phyloP scores from a whole-genome alignment of 2,888 invertebrate species.

The Venusia cambrica region DNA sequence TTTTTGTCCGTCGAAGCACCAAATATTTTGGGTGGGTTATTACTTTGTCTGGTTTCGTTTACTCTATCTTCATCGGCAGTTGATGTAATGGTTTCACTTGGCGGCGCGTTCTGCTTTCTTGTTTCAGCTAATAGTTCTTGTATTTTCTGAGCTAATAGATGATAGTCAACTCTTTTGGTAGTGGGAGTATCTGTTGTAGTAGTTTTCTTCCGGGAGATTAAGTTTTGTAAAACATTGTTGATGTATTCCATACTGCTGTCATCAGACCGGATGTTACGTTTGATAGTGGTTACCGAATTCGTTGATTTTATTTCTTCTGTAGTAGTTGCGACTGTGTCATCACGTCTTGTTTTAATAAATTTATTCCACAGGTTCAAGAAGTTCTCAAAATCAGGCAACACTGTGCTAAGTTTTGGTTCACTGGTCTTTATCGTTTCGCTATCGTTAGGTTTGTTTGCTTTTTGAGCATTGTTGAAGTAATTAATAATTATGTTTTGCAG shows the following conservation, averaged over 20 bases:
- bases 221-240: slow-evolving; percentile 36
- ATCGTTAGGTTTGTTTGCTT: slow-evolving; percentile 12
- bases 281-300: background rate
- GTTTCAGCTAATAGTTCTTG: slow-evolving; percentile 21
- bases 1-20: background rate
- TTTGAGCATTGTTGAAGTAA: slow-evolving; percentile 22
- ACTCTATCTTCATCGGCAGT: background rate
- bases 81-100: background rate
- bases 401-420: slow-evolving; percentile 1
- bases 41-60: slow-evolving; percentile 1
- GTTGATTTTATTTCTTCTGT: slow-evolving; percentile 4
- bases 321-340: slow-evolving; percentile 7
- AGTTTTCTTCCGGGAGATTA: slow-evolving; percentile 28
- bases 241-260: slow-evolving; percentile 33
- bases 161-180: slow-evolving; percentile 15
- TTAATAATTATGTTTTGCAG: slow-evolving; percentile 11
- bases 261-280: background rate
- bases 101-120: slow-evolving; percentile 3
- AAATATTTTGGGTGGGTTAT: slow-evolving; percentile 5
- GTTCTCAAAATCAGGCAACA: slow-evolving; percentile 4
- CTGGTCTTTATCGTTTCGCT: background rate
- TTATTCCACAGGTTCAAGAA: slow-evolving; percentile 11
- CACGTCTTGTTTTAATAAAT: slow-evolving; percentile 8
- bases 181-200: slow-evolving; percentile 25
- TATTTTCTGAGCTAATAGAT: slow-evolving; percentile 27